phyloP scores from a whole-genome alignment of 2,113 vertebrate species.

The Ia io region DNA sequence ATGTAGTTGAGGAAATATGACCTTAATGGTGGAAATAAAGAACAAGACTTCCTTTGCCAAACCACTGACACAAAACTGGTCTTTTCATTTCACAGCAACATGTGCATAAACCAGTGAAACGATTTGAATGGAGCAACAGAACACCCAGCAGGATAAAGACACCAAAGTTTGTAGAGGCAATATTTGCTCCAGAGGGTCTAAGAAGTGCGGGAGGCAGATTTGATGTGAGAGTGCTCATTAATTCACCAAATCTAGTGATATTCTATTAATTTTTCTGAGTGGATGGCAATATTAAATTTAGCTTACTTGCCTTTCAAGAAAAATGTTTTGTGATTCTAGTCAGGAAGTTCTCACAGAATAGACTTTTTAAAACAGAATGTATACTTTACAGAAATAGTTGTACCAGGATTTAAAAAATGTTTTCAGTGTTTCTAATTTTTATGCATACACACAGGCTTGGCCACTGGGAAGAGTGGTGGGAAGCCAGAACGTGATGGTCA shows the following conservation, averaged over 20 bases:
- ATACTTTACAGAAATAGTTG: background rate
- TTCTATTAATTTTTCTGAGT: background rate
- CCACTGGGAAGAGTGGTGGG: background rate
- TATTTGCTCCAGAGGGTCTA: background rate
- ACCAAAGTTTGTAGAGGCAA: background rate
- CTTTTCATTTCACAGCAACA: background rate
- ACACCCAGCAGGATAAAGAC: background rate
- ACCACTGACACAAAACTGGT: background rate
- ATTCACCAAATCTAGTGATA: background rate
- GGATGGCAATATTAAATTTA: background rate
- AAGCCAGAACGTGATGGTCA: background rate
- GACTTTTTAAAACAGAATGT: background rate
- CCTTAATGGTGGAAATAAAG: background rate
- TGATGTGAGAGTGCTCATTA: background rate
- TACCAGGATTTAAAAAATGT: background rate
- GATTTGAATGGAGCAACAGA: background rate
- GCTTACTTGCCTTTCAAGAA: background rate
- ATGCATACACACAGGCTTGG: background rate
- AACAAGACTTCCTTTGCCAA: background rate
- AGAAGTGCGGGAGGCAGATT: background rate
- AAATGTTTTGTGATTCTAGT: conserved; percentile 21
- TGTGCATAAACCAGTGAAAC: background rate
- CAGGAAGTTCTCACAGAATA: background rate
- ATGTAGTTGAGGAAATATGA: background rate
- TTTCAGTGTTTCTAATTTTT: background rate